A percentile compares a stretch with the other conserved stretches of the same genome.
Evolutionary conservation across 2,113 vertebrate genomes (phyloP).

Genomic region (Psephotus haematonotus): DNA sequence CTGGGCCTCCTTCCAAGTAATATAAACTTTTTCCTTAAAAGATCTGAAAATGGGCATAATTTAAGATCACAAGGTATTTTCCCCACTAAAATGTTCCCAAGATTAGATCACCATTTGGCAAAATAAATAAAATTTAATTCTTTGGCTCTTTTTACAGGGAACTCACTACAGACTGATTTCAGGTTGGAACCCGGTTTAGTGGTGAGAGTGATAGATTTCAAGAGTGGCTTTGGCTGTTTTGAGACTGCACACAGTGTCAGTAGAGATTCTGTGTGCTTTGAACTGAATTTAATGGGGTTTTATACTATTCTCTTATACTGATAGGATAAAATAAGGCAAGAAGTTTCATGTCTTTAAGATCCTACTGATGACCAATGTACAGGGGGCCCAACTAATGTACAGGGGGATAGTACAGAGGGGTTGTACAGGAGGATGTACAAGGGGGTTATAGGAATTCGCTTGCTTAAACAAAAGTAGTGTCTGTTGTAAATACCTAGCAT

Average conservation of each 20-base stretch:
- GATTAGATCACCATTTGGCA: background rate
- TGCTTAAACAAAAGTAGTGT: too few species aligned
- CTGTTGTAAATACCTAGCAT: too few species aligned
- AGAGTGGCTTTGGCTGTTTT: background rate
- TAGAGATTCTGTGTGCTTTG: background rate
- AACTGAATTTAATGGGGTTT: background rate
- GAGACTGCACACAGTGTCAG: background rate
- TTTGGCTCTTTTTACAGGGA: background rate
- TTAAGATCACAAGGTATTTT: background rate
- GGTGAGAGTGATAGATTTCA: background rate
- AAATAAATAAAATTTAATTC: background rate
- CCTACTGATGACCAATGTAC: background rate
- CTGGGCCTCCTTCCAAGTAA: background rate
- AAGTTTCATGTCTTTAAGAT: background rate
- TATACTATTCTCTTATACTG: background rate
- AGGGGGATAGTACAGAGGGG: too few species aligned
- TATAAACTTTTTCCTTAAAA: background rate
- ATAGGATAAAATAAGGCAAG: background rate
- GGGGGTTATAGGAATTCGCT: too few species aligned
- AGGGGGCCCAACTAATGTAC: too few species aligned
- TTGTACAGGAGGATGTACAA: too few species aligned
- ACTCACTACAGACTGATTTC: background rate
- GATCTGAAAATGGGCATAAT: conserved; percentile 9
- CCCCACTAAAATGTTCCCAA: background rate
- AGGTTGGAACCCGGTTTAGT: background rate